Evolutionary conservation across 2,888 invertebrate species (phyloP), one percentile per base, ranked within the genome.

Genomic region (Nebria brevicollis): DNA sequence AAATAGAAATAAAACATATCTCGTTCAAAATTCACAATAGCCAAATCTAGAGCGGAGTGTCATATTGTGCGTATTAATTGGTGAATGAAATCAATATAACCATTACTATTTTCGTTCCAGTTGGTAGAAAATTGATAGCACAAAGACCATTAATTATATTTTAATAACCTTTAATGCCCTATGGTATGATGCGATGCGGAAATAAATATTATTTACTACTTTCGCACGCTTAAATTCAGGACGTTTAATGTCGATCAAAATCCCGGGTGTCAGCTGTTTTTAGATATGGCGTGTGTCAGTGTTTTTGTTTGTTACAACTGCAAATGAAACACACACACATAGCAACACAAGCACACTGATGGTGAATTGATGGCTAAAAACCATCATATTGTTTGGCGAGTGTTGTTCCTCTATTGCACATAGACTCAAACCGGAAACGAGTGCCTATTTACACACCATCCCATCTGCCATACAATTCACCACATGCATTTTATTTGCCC

Each of bases 201-300:
- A 74, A 42, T 79, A 79, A 79, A 79, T 73, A 79, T 79, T 79
- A 79, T 79, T 79, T 66, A 79, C 79, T 79, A 79, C 73, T 68
- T 54, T 54, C 54, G 54, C 54, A 54, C 54, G 54, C 54, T 66
- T 70, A 72, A 66, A 73, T 79, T 26, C 66, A 42, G 75, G 65
- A 74, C 79, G 74, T 79, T 79, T 79, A 79, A 79, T 79, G 34
- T 42, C 64, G 72, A 75, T 75, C 80, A 75, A 80, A 75, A 54
- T 54, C 54, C 8, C 26, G 80, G 75, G 68, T 70, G 75, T 80
- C 80, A 75, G 75, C 75, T 80, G 75, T 75, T 79, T 79, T 79
- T 79, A 26, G 73, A 75, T 25, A 54, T 11, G 8, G 13, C 8
- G 54, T 54, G 54, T 13, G 70, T 74, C 34, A n/a, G 20, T n/a